Evolutionary conservation across 1,140 invertebrate genomes (phyloP).

Genomic region (Pogonus chalceus): DNA sequence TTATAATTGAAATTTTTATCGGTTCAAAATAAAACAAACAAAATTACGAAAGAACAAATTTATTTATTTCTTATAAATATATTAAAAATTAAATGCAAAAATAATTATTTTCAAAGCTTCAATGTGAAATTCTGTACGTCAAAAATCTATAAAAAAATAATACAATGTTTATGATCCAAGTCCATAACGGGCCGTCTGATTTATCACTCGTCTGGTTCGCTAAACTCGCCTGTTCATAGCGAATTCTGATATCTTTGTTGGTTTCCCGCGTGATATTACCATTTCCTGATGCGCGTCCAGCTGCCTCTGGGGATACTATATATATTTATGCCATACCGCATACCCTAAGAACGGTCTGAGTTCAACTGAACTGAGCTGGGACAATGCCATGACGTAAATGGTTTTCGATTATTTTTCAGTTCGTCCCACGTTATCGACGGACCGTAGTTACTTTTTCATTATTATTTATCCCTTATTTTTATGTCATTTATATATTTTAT

Average conservation of each 20-base stretch:
- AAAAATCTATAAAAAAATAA: too few species aligned
- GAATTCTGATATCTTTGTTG: slow-evolving; percentile 5
- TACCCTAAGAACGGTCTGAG: not conserved
- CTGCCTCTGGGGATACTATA: not conserved
- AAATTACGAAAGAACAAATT: too few species aligned
- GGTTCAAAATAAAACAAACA: too few species aligned
- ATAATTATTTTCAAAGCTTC: too few species aligned
- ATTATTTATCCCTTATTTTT: too few species aligned
- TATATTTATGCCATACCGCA: not conserved
- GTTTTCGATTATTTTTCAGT: not conserved
- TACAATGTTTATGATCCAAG: not conserved
- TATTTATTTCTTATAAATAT: too few species aligned
- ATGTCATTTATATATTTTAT: too few species aligned
- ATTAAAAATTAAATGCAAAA: too few species aligned
- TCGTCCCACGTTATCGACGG: too few species aligned
- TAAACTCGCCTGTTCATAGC: not conserved
- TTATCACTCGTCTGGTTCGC: slow-evolving; percentile 3
- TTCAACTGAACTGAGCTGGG: not conserved
- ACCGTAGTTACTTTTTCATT: too few species aligned
- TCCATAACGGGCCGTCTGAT: not conserved
- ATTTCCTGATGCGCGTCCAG: not conserved
- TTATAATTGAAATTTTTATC: too few species aligned
- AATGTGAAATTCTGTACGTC: too few species aligned
- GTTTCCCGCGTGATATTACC: slow-evolving; percentile 1
- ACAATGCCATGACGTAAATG: not conserved